These are phyloP conservation scores for Cygnus buccinator DNA, from an alignment of 2,113 vertebrate genomes.

Conservation along the genomic window DNA sequence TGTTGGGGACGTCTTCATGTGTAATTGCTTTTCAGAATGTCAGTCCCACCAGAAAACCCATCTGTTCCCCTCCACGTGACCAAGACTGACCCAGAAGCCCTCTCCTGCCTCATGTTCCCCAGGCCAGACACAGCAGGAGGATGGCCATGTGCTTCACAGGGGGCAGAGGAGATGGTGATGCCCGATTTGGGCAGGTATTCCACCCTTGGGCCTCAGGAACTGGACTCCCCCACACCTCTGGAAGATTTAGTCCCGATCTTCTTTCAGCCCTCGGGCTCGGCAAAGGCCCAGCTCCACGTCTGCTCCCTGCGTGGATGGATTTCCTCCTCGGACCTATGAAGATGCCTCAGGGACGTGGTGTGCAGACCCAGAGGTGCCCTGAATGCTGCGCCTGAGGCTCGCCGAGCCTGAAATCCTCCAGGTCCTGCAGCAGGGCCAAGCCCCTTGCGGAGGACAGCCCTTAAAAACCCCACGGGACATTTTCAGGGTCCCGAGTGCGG, in stretches of 20 bases:
- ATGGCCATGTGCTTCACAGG: neutral
- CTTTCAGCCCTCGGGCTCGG: neutral
- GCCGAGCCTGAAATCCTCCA: neutral
- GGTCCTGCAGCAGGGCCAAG: neutral
- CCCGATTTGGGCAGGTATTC: neutral
- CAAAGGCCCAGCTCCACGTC: fast-evolving
- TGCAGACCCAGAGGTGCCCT: neutral
- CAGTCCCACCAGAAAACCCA: constrained; percentile 47
- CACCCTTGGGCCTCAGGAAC: neutral
- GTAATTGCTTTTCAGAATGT: constrained; percentile 67
- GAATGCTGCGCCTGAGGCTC: neutral
- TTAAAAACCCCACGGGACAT: neutral
- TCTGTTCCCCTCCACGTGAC: neutral
- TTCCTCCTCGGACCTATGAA: neutral
- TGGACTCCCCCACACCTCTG: neutral
- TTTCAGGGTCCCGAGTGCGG: neutral
- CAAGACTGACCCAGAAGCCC: constrained; percentile 3
- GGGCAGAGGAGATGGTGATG: neutral
- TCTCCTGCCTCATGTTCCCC: neutral
- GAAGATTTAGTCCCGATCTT: neutral
- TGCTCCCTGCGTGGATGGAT: neutral
- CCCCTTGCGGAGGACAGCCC: neutral
- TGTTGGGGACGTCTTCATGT: constrained; percentile 53
- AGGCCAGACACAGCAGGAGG: neutral
- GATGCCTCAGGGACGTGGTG: neutral